Evolutionary conservation across 2,113 vertebrate species (phyloP).

Genomic region (Serinus canaria): DNA sequence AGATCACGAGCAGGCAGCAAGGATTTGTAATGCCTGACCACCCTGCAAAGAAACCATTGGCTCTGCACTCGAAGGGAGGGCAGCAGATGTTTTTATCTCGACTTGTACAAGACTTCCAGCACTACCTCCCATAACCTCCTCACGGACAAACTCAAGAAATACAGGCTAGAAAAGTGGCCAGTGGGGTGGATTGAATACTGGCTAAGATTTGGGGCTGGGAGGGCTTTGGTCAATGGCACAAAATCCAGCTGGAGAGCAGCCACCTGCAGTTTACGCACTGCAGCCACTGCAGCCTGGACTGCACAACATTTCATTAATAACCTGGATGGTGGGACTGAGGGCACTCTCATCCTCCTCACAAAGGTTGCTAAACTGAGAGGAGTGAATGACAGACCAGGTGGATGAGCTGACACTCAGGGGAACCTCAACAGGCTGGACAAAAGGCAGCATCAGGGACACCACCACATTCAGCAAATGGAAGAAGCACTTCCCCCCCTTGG

Average conservation of each 20-base stretch:
- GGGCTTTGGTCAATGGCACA: background rate
- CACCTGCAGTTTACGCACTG: background rate
- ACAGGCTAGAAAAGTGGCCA: background rate
- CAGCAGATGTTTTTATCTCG: fast-evolving
- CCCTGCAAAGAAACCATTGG: background rate
- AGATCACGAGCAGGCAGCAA: background rate
- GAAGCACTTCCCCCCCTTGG: background rate
- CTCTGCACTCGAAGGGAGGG: background rate
- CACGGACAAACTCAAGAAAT: background rate
- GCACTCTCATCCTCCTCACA: background rate
- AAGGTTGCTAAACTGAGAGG: background rate
- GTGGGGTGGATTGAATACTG: background rate
- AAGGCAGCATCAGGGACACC: background rate
- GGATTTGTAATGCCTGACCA: background rate
- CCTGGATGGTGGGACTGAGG: background rate
- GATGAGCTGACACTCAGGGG: background rate
- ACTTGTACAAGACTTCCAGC: background rate
- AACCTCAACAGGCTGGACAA: background rate
- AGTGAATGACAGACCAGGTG: background rate
- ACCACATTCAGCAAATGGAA: background rate
- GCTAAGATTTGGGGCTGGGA: background rate
- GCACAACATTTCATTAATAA: background rate
- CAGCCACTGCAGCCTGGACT: background rate
- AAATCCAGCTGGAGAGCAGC: background rate
- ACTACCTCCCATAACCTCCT: background rate